These are phyloP conservation scores for Cydia splendana DNA, from an alignment of 1,140 invertebrate species.

Conservation along the genomic window DNA sequence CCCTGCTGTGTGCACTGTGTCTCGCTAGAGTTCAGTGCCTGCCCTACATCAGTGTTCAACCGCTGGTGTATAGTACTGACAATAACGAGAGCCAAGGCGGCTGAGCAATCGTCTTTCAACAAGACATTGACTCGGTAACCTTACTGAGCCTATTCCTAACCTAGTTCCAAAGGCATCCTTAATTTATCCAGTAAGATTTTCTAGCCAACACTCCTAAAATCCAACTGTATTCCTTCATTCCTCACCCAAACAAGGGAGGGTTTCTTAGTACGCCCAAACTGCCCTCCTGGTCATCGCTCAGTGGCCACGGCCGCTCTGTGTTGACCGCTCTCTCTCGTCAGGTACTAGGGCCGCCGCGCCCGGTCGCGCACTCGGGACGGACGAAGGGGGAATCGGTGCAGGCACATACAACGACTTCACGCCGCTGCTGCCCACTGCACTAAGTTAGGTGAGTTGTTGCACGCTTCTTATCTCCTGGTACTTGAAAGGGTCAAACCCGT, in stretches of 20 bases:
- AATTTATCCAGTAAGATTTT: no score
- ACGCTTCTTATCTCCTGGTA: neutral
- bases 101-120: slow-evolving; percentile 77
- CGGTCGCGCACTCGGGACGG: slow-evolving; percentile 73
- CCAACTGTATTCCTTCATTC: neutral
- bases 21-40: slow-evolving; percentile 53
- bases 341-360: slow-evolving; percentile 76
- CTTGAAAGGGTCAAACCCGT: neutral
- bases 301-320: slow-evolving; percentile 50
- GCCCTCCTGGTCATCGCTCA: slow-evolving; percentile 44
- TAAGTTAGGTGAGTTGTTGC: slow-evolving; percentile 59
- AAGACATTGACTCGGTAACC: slow-evolving; percentile 75
- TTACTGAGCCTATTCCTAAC: slow-evolving; percentile 36
- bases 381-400: slow-evolving; percentile 71
- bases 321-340: slow-evolving; percentile 67
- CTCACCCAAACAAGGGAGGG: neutral
- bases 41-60: slow-evolving; percentile 70
- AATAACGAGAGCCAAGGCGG: slow-evolving; percentile 55
- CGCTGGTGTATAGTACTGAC: slow-evolving; percentile 68
- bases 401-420: slow-evolving; percentile 53
- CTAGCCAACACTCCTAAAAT: neutral
- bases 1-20: slow-evolving; percentile 46
- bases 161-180: slow-evolving; percentile 1
- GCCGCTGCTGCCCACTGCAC: slow-evolving; percentile 63
- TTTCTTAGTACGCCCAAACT: slow-evolving; percentile 3